Percentiles rank a stretch among this genome's conserved stretches.
These are phyloP conservation scores for Branchinecta lindahli DNA, from an alignment of 1,140 invertebrate genomes.

Conservation along the genomic window DNA sequence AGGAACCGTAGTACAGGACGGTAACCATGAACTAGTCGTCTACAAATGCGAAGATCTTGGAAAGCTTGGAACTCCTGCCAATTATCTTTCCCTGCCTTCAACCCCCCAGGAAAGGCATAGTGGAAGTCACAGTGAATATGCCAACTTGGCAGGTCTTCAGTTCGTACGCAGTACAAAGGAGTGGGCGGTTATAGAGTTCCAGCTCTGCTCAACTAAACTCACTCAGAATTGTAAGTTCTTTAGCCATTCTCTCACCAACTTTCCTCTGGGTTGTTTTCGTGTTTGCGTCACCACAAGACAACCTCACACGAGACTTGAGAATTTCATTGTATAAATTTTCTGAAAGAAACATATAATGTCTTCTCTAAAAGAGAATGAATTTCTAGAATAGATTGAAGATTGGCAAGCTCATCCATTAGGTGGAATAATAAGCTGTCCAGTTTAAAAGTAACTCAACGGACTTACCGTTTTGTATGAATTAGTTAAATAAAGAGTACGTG, in stretches of 20 bases:
- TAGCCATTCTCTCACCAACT: neutral
- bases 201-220: constrained; percentile 83
- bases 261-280: no score
- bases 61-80: constrained; percentile 49
- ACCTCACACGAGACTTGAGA: no score
- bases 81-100: constrained; percentile 56
- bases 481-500: no score
- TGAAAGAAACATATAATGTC: no score
- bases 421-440: no score
- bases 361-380: no score
- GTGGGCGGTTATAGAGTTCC: constrained; percentile 57
- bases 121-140: constrained; percentile 11
- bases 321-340: no score
- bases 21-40: constrained; percentile 68
- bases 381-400: no score
- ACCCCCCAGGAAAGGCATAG: constrained; percentile 33
- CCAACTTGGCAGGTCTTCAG: constrained; percentile 29
- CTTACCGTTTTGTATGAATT: no score
- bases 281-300: no score
- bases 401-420: no score
- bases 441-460: no score
- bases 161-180: constrained; percentile 72
- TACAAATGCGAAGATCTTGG: constrained; percentile 77
- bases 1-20: constrained; percentile 68
- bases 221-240: constrained; percentile 67